Base-by-base conservation (phyloP, 2,888 invertebrate species). In the Drosophila anceps region DNA sequence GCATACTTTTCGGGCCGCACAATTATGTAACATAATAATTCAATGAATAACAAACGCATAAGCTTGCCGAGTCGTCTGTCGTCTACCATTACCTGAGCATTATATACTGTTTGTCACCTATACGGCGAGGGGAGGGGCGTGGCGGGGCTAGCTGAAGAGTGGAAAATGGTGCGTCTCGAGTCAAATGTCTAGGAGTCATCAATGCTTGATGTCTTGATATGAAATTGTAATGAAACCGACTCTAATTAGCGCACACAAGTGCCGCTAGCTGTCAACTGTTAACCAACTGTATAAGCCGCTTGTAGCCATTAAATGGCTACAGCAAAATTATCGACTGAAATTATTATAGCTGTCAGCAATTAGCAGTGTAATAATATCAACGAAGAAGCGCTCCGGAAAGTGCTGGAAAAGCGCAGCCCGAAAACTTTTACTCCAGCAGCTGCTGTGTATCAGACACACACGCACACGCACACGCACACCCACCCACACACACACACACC, bases 1-100 rank as follows among this genome's bases (percentile, higher is more conserved):
- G 72, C 74, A 48, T 67, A 70, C 60, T 73, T 80, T 75, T 73
- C 43, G 44, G 51, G 63, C 54, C 53, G 61, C 62, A 62, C 74
- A 84, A 86, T 84, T 84, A 84, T 79, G 75, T 76, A 73, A 76
- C 76, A 81, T 74, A 76, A 79, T 87, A 69, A 84, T 86, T 88
- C 73, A 76, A 81, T 84, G 84, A 84, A 84, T 78, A 86, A 73
- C 81, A 88, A 80, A 65, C 64, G 37, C 33, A 18, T 65, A 73
- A 69, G 60, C 54, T 51, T 51, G 33, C 50, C 15, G 13, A n/a
- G n/a, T 31, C 13, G 7, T 4, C 48, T n/a, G 10, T 13, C n/a
- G 10, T 13, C n/a, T 5, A 31, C 20, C 24, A 2, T 12, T 4
- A 4, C 24, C 51, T 15, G 7, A 46, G 58, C 58, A 79, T 66